Evolutionary conservation across 2,888 invertebrate genomes (phyloP), one percentile per base, ranked within the genome.

Genomic region (Cataglyphis rosenhaueri): DNA sequence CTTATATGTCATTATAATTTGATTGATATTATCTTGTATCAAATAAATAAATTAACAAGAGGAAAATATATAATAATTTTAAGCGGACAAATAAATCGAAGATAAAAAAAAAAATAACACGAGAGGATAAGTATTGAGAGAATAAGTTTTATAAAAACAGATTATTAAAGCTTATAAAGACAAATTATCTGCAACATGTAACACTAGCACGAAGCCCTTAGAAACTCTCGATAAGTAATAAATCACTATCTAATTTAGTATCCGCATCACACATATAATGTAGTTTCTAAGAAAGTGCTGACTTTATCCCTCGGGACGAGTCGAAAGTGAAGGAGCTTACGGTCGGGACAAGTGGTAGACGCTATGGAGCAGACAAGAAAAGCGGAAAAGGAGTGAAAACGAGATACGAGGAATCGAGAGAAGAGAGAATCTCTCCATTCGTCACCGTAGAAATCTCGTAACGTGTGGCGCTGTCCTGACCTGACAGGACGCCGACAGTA

Each of bases 381-480:
- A 52, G 59, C 59, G 44, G 59, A 41, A 70, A 71, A 79, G 71
- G 78, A 79, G 48, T 79, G 66, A 76, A 75, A 74, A 75, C 32
- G 82, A 75, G 65, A 76, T 76, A 62, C 38, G 59, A n/a, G 35
- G 21, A 25, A 29, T n/a, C 44, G 44, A 44, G 44, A 18, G 44
- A 68, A 41, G 21, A 38, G 38, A 15, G 12, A 21, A 32, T 32
- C 35, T 57, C 44, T 64, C 48, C n/a, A 81, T 78, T 87, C 83
- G 84, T 87, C 84, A 82, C 79, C 41, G 86, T 86, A 84, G 55
- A 87, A 87, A 88, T 88, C 83, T 83, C 86, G 86, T 82, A 88
- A 86, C 86, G 87, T 84, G 81, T 82, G 66, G 73, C 79, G 52
- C 48, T 70, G 71, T 74, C 79, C 66, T 70, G 86, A 84, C 84